Percentiles rank a stretch among this genome's conserved stretches.
These are phyloP conservation scores for Reinhardtius hippoglossoides DNA, from an alignment of 2,113 vertebrate species.

Conservation along the genomic window DNA sequence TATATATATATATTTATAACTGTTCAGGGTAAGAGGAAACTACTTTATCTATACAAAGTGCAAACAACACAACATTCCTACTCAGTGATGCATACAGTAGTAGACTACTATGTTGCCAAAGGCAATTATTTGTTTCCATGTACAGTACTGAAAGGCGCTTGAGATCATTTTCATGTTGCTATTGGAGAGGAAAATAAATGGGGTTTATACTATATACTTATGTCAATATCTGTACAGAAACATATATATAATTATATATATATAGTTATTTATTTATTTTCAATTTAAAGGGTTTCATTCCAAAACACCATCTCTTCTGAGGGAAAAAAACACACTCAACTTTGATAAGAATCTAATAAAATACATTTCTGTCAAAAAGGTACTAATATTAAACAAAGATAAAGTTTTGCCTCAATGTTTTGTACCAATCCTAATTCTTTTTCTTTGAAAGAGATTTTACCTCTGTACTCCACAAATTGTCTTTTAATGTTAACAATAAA, in stretches of 20 bases:
- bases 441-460: no score
- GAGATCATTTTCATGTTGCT: slow-evolving; percentile 85
- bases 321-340: slow-evolving; percentile 25
- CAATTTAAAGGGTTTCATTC: slow-evolving; percentile 69
- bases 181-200: slow-evolving; percentile 64
- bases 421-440: slow-evolving; percentile 9
- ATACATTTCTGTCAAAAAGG: slow-evolving; percentile 65
- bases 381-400: slow-evolving; percentile 54
- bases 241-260: slow-evolving; percentile 26
- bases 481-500: neutral
- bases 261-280: slow-evolving; percentile 37
- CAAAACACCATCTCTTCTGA: slow-evolving; percentile 53
- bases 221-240: slow-evolving; percentile 53
- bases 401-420: slow-evolving; percentile 14
- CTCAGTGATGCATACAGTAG: slow-evolving; percentile 81
- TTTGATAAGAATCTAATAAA: slow-evolving; percentile 45
- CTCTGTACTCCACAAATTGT: neutral
- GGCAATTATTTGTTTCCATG: slow-evolving; percentile 88
- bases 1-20: neutral
- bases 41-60: slow-evolving; percentile 82
- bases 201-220: slow-evolving; percentile 57
- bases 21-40: slow-evolving; percentile 56
- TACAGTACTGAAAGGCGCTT: slow-evolving; percentile 90
- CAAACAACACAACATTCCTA: slow-evolving; percentile 79
- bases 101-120: slow-evolving; percentile 85